Evolutionary conservation across 2,888 invertebrate species (phyloP).

Genomic region (Drosophila neonasuta): DNA sequence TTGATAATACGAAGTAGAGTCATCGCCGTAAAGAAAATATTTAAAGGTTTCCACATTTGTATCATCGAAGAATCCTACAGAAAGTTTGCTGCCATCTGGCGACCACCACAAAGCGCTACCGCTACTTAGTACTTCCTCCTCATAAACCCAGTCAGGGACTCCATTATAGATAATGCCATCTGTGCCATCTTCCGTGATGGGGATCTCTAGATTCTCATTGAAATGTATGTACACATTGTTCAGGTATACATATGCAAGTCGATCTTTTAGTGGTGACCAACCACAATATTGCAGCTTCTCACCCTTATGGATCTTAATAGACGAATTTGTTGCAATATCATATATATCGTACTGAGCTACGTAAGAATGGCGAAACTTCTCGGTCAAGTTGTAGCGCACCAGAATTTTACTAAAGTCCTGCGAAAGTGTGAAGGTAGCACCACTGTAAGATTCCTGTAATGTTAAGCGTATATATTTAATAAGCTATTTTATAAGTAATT

Average conservation of each 20-base stretch:
- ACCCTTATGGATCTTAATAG: conserved; percentile 83
- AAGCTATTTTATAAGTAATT: neutral
- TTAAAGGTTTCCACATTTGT: conserved; percentile 86
- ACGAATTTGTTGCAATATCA: conserved; percentile 82
- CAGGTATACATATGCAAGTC: conserved; percentile 85
- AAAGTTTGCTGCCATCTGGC: conserved; percentile 86
- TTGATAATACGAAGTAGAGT: conserved; percentile 84
- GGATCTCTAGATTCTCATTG: conserved; percentile 76
- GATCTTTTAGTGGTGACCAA: conserved; percentile 84
- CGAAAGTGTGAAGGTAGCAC: conserved; percentile 79
- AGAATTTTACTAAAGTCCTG: conserved; percentile 79
- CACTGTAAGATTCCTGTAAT: conserved; percentile 76
- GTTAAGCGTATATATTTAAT: neutral
- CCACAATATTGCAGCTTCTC: conserved; percentile 85
- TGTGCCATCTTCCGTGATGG: conserved; percentile 86
- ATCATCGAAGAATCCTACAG: conserved; percentile 89
- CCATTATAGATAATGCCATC: conserved; percentile 89
- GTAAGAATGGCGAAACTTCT: conserved; percentile 86
- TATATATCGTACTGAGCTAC: conserved; percentile 86
- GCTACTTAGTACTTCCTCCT: conserved; percentile 91
- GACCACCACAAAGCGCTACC: conserved; percentile 92
- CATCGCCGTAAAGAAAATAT: conserved; percentile 87
- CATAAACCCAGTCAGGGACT: conserved; percentile 96
- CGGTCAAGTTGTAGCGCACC: conserved; percentile 76
- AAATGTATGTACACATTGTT: conserved; percentile 86